Base-by-base conservation (phyloP, 1,140 invertebrate genomes). In the Oppia nitens region DNA sequence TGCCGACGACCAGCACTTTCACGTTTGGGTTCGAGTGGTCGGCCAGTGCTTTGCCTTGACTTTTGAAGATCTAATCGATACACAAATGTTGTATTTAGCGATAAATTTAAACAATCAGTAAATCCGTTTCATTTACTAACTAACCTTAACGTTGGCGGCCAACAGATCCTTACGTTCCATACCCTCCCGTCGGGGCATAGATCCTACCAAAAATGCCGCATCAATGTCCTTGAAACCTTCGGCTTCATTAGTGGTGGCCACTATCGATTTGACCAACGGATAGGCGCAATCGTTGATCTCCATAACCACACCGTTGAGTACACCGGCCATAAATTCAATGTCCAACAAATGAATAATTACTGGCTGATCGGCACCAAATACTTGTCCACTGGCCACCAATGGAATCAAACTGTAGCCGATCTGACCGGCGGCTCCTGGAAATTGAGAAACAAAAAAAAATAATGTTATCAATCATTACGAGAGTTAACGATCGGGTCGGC, bases 121-220 rank as follows among this genome's bases (percentile, higher is more conserved):
- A 20, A 21, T 9, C 6, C n/a, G 48, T 11, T 6, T 9, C 48
- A 50, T 6, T 50, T 20, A 47, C 9, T 52, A 17, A 20, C 2
- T 6, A 45, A 56, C 55, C 24, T 92, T 93, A 3, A 98, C 93
- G 76, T 99, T 99, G 9, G 94, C 94, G 45, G 89, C 84, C 27
- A 94, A 73, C 25, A 89, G 72, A 71, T 99, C 96, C 73, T 98
- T 99, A 47, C 96, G 80, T 71, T 98, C 95, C 96, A 99, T 99
- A 49, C 95, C 95, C 70, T 98, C 87, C 68, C 84, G 87, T 20
- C 96, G 80, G 0, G 96, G 96, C 95, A 98, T 98, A 4, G 96
- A 84, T 48, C 96, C 96, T 45, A 99, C 92, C 50, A 99, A 75
- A 69, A 99, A 97, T n/a, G 92, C 96, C 52, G 91, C 88, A 67